phyloP scores from a whole-genome alignment of 2,113 vertebrate species.

The Tor tambroides region DNA sequence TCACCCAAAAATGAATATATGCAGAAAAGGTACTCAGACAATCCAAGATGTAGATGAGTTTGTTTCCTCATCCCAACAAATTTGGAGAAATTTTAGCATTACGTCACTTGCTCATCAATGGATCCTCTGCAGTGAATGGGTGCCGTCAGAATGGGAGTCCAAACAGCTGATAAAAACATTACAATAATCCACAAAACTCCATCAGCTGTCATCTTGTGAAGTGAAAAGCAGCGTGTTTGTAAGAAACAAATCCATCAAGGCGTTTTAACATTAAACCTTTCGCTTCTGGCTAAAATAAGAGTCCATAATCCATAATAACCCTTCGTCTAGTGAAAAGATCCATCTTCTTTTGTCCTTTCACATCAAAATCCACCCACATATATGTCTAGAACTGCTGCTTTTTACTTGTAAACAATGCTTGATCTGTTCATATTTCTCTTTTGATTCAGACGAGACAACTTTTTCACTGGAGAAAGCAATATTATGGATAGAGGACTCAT shows the following conservation, averaged over 20 bases:
- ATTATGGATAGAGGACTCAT: no score
- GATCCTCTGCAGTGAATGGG: background rate
- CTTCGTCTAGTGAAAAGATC: background rate
- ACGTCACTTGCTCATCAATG: background rate
- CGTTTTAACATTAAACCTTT: background rate
- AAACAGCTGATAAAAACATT: background rate
- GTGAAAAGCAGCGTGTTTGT: no score
- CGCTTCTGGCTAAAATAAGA: background rate
- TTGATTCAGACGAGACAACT: no score
- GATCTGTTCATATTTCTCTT: no score
- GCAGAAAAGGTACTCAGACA: no score
- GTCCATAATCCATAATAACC: background rate
- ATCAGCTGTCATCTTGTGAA: no score
- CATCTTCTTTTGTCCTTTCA: background rate
- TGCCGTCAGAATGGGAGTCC: background rate
- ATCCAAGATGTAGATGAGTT: no score
- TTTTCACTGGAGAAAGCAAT: no score
- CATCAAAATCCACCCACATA: background rate
- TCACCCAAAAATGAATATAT: background rate
- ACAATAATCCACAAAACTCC: no score
- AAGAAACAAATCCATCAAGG: background rate
- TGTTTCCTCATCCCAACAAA: no score
- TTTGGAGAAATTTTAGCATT: background rate
- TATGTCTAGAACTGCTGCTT: background rate
- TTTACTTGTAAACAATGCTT: no score